A percentile compares a stretch with the other conserved stretches of the same genome.
Evolutionary conservation across 2,113 vertebrate genomes (phyloP).

Genomic region (Montifringilla adamsi): DNA sequence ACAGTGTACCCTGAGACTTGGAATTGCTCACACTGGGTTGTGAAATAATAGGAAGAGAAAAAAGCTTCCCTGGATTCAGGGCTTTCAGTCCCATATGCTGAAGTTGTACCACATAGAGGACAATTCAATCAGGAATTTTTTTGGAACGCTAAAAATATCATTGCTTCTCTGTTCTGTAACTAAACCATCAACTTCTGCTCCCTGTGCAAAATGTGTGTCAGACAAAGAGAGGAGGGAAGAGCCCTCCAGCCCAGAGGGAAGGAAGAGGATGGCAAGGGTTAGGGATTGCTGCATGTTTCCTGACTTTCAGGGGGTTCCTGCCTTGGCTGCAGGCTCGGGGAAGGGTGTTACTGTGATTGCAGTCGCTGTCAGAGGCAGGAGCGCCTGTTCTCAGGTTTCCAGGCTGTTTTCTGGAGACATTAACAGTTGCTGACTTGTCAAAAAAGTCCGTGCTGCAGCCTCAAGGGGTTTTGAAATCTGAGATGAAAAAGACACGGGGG

Average conservation of each 20-base stretch:
- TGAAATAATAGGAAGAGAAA: background rate
- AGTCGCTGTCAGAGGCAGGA: background rate
- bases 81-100: background rate
- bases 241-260: background rate
- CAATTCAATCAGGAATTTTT: background rate
- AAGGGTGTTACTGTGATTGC: background rate
- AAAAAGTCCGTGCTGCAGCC: background rate
- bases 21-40: background rate
- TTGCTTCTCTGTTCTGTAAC: background rate
- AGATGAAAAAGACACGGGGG: background rate
- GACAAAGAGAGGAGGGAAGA: background rate
- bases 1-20: background rate
- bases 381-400: background rate
- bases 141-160: rapidly evolving
- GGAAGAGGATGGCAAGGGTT: background rate
- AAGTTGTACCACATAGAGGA: background rate
- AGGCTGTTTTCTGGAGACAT: background rate
- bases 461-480: background rate
- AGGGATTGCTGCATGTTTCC: background rate
- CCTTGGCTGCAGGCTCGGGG: background rate
- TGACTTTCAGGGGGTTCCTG: background rate
- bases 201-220: background rate
- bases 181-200: background rate
- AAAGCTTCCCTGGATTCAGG: background rate
- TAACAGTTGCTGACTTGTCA: constrained; percentile 31